Base-by-base conservation (phyloP, 2,888 invertebrate genomes). In the Phyllotreta cruciferae region DNA sequence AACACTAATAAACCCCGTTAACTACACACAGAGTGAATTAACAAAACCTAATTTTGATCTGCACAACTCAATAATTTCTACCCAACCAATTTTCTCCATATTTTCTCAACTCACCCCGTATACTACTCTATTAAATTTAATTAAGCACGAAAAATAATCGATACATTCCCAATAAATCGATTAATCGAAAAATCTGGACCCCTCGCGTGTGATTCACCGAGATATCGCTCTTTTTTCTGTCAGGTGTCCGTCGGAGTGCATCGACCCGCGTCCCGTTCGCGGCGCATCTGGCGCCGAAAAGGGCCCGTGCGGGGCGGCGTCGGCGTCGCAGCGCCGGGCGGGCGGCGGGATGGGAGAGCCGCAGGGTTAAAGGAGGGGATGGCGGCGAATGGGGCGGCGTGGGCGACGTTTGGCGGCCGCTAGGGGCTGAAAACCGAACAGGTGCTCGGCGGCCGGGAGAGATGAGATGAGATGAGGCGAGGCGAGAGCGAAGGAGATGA, bases 391-490 rank as follows among this genome's bases (percentile, higher is more conserved):
- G 45, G 37, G 24, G 24, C 24, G 24, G 24, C 73, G 73, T 76
- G 71, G 66, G 71, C 75, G 71, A 72, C 75, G 72, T 71, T 68
- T 74, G 75, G 45, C 47, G 54, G 73, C 74, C 64, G 61, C 62
- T 64, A 77, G 75, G 77, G 79, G 76, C 73, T 71, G 73, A 76
- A 77, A 78, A 66, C 74, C 72, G 73, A 79, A 79, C 80, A 80
- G 79, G 79, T 80, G 80, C 75, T 75, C n/a, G n/a, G n/a, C n/a
- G n/a, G n/a, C n/a, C 24, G 24, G 24, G 24, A 24, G 24, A 24
- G 24, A 24, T 24, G 24, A 24, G 24, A 4, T 4, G 24, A 24
- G 24, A 24, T 24, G 24, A 24, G 24, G 24, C 24, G 24, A 24
- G 24, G 24, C 24, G 24, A 4, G 24, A 24, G 24, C 24, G 2